Evolutionary conservation across 1,140 invertebrate species (phyloP), one percentile per base, ranked within the genome.

Genomic region (Drosophila orosa): DNA sequence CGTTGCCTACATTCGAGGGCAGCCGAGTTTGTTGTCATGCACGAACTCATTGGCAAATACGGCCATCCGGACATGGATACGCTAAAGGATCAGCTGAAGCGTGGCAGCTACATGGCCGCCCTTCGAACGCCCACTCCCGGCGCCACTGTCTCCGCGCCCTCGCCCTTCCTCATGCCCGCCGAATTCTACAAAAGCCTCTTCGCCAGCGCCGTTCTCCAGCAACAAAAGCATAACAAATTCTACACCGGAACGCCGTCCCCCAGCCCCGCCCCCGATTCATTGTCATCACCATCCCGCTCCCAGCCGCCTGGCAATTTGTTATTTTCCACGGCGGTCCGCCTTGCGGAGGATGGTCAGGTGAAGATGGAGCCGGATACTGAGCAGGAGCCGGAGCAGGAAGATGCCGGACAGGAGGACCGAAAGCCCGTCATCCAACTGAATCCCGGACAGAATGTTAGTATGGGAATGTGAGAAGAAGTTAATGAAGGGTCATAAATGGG

Each of bases 121-220:
- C 58, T 78, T 7, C 60, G 31, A 8, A 29, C 55, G 25, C 56
- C 74, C 56, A 73, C 78, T 22, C 78, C 78, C 12, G 59, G 31
- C 22, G 22, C 39, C 7, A 15, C 57, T 1, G 47, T 45, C 10
- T 12, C 48, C 9, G 47, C 59, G 9, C 50, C 74, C 33, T 67
- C 93, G 4, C 93, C 93, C 8, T 95, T 96, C 80, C 91, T 96
- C 15, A 92, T 96, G 66, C 95, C 95, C 8, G 94, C 95, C 59
- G 95, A 96, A 79, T 92, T 96, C 67, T 96, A 96, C 87, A 96
- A 96, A 90, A 96, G 94, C 82, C 93, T 96, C 47, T 92, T 96
- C 71, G 95, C 95, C 22, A 96, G 94, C 85, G 94, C 94, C 9
- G 94, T 95, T 5, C 91, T 95, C 5, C 93, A 94, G 42, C 93